Evolutionary conservation across 2,888 invertebrate species (phyloP), one percentile per base, ranked within the genome.

Genomic region (Nemotelus nigrinus): DNA sequence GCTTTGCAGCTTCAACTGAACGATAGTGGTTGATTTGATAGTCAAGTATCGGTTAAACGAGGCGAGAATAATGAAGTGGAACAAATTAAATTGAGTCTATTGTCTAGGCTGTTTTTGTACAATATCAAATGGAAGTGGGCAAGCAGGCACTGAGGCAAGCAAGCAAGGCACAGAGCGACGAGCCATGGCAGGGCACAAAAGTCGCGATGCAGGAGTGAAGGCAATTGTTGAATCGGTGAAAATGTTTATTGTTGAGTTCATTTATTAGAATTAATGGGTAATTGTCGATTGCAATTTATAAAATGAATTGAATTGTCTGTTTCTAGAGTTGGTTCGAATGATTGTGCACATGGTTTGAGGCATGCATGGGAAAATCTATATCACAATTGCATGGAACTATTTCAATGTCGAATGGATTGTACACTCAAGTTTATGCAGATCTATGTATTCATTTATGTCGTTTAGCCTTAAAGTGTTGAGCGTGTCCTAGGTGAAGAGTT

Each of bases 1-100:
- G 41, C 25, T 63, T 43, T 7, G 43, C 70, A 68, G 53, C 47
- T 70, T 48, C 70, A 65, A 70, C 47, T 63, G 53, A 44, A 48
- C 58, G 58, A 57, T 25, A 25, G 25, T 25, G 25, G 25, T 25
- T 25, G 25, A 25, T 25, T 25, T 25, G 25, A 25, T 25, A 25
- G 25, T 25, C 25, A 25, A 25, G 25, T 25, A 25, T 25, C 25
- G 55, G 68, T 60, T 68, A 75, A 76, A 77, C 77, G 77, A 79
- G 79, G 77, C 77, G 79, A 76, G 71, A 77, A 78, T 79, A 79
- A 79, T 77, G 79, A 79, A 76, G 79, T 78, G 79, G 77, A 79
- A 79, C 79, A 78, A 79, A 79, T 79, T 79, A 79, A 78, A 77
- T 70, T 76, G 71, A 68, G 58, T 63, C 76, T 63, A 70, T 79